phyloP scores from a whole-genome alignment of 2,113 vertebrate species.

The Micromys minutus region DNA sequence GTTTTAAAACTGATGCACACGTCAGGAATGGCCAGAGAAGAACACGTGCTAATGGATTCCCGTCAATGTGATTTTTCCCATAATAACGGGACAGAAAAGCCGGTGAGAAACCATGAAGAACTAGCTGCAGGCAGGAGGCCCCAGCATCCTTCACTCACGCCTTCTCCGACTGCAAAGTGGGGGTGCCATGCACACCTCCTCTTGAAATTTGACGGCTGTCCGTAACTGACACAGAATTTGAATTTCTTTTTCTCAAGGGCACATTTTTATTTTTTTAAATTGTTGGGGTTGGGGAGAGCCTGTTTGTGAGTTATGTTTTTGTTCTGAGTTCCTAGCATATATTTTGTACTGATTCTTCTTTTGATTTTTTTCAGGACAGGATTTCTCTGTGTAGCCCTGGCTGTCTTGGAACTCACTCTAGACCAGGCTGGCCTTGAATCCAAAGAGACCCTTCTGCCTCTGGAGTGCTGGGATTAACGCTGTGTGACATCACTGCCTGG shows the following conservation, averaged over 20 bases:
- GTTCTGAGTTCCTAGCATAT: conserved; percentile 44
- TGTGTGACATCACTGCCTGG: accelerated
- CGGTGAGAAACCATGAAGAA: conserved; percentile 80
- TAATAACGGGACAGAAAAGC: conserved; percentile 85
- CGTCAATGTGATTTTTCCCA: conserved; percentile 81
- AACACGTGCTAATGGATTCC: conserved; percentile 77
- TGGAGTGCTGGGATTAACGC: background rate
- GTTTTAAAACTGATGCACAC: conserved; percentile 50
- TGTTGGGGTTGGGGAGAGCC: conserved; percentile 29
- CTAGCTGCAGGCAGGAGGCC: conserved; percentile 82
- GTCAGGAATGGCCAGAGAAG: conserved; percentile 71
- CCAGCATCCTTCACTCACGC: conserved; percentile 67
- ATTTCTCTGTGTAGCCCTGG: background rate
- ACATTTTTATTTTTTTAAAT: conserved; percentile 46
- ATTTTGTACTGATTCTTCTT: background rate
- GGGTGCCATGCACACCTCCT: conserved; percentile 75
- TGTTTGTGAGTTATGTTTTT: conserved; percentile 44
- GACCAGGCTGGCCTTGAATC: background rate
- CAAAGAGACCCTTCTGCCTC: too few relatives aligned
- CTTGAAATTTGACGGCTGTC: conserved; percentile 75
- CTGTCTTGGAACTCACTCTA: background rate
- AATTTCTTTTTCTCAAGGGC: conserved; percentile 63
- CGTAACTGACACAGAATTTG: conserved; percentile 68
- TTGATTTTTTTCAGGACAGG: background rate
- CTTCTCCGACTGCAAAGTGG: conserved; percentile 45